Conservation (phyloP, 2,888 invertebrate species). For the Plebejus argus region DNA sequence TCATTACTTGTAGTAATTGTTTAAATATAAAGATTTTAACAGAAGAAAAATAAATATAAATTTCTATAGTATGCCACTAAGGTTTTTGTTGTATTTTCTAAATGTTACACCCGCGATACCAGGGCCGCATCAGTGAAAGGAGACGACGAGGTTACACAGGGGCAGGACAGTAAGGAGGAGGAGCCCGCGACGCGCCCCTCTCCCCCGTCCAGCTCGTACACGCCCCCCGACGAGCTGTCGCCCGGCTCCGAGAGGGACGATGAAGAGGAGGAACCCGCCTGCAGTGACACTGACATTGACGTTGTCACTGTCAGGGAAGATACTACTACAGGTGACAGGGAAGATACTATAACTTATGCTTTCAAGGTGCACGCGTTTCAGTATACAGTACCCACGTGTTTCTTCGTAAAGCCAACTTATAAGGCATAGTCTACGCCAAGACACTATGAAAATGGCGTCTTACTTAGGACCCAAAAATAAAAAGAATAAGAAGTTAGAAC, state of each 20-base stretch:
- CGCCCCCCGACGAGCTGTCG: constrained; percentile 66
- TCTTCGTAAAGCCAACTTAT: too few species aligned
- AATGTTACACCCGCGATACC: constrained; percentile 32
- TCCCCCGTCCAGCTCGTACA: constrained; percentile 52
- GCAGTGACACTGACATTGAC: constrained; percentile 49
- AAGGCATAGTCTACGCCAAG: too few species aligned
- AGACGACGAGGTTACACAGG: constrained; percentile 43
- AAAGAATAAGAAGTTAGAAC: too few species aligned
- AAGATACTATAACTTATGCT: too few species aligned
- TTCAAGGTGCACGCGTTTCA: too few species aligned
- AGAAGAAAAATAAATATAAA: too few species aligned
- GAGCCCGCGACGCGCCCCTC: constrained; percentile 39
- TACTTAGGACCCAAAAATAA: too few species aligned
- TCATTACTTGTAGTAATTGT: too few species aligned
- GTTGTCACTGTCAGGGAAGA: constrained; percentile 59
- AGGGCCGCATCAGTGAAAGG: constrained; percentile 70
- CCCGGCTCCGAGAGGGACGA: constrained; percentile 65
- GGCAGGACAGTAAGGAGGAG: constrained; percentile 42
- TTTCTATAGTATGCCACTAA: too few species aligned
- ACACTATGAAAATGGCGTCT: too few species aligned
- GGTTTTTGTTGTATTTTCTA: not conserved
- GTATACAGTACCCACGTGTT: too few species aligned
- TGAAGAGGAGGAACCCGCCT: constrained; percentile 54
- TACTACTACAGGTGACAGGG: constrained; percentile 47
- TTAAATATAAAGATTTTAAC: too few species aligned